Evolutionary conservation across 2,797 vertebrate species (phyloP), one percentile per base, ranked within the genome.

Genomic region (Scomberomorus guttatus): DNA sequence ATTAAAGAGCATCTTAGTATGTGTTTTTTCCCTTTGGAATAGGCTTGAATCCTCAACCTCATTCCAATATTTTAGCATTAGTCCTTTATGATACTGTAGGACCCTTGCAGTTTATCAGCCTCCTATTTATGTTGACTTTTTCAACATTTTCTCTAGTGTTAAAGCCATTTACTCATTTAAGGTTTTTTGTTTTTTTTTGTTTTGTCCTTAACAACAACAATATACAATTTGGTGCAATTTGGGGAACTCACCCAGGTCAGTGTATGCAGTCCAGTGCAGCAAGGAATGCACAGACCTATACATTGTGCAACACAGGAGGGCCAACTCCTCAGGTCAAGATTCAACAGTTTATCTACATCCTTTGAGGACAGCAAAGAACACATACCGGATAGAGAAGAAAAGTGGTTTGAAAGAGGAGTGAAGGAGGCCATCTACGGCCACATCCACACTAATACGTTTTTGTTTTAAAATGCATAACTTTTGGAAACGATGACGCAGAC

Each of bases 91-190:
- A 62, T 37, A 29, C 6, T 60, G 29, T 20, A 14, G 70, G 39
- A 50, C 51, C n/a, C 39, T 62, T 55, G 29, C 37, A 71, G 27
- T 81, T 81, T 27, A 82, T 77, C 65, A 70, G 44, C 56, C 50
- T 77, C 61, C 42, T 59, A 29, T 77, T 69, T 29, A 37, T 44
- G 5, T 54, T 11, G 3, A 29, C 59, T 67, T 54, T 25, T 25
- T 10, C 44, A 59, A 9, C 12, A 25, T 17, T 51, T 22, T 58
- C 15, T 48, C 29, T 62, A 59, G 51, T 29, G 7, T 17, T 39
- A 7, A 15, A 67, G 39, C n/a, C 46, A 20, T 56, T 58, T 24
- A 51, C 44, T n/a, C 32, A 25, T 29, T 37, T 17, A 52, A 54
- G 15, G 12, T 64, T 1, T 46, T 46, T 46, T 32, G 11, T 37